Conservation (phyloP, 2,113 vertebrate species). For the Choloepus hoffmanni region DNA sequence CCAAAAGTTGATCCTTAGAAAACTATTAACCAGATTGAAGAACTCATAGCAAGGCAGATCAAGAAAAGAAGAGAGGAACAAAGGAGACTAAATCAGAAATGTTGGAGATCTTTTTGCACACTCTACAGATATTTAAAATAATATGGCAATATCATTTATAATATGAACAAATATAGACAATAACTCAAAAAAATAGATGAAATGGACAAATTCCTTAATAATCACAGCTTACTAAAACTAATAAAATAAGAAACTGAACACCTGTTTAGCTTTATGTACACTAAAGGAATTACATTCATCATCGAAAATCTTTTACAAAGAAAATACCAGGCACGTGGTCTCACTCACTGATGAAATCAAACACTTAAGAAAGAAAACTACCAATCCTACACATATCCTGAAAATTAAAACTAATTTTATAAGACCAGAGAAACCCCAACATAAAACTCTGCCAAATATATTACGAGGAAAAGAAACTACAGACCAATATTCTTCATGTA, state of each 20-base stretch:
- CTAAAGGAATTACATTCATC: background rate
- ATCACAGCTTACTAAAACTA: background rate
- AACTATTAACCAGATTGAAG: background rate
- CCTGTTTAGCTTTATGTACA: background rate
- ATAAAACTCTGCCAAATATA: background rate
- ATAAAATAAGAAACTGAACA: background rate
- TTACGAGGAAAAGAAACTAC: background rate
- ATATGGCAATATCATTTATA: background rate
- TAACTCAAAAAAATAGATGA: background rate
- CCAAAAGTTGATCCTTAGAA: background rate
- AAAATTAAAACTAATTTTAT: conserved; percentile 21
- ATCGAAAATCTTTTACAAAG: background rate
- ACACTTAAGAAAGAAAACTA: background rate
- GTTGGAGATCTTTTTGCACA: background rate
- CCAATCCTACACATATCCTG: background rate
- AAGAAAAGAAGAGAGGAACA: background rate
- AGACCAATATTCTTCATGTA: background rate
- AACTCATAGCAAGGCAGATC: background rate
- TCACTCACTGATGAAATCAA: background rate
- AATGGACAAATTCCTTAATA: background rate
- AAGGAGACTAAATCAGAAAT: background rate
- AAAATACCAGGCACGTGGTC: background rate
- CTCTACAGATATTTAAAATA: background rate
- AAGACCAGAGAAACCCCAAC: background rate
- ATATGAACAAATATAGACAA: background rate